phyloP scores from a whole-genome alignment of 2,113 vertebrate genomes.

The Speoplatyrhinus poulsoni region DNA sequence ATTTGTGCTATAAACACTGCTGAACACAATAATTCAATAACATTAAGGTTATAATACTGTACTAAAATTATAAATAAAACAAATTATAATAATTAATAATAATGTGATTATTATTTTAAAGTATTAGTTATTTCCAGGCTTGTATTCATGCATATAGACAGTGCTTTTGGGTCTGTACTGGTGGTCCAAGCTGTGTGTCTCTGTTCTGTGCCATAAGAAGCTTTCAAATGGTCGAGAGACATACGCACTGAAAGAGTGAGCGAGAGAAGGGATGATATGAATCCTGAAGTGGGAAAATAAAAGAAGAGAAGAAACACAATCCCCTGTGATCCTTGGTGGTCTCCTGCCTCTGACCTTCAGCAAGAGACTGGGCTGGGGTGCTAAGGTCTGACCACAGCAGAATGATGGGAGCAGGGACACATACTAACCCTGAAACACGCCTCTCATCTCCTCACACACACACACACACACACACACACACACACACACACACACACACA shows the following conservation, averaged over 20 bases:
- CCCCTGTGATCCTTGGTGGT: slow-evolving; percentile 54
- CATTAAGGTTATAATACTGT: no score
- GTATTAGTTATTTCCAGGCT: no score
- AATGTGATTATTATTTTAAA: no score
- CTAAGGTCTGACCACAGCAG: neutral
- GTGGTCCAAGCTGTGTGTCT: no score
- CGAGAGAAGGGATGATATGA: slow-evolving; percentile 8
- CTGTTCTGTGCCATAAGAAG: slow-evolving; percentile 13
- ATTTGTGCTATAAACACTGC: no score
- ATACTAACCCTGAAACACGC: slow-evolving; percentile 58
- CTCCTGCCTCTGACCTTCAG: slow-evolving; percentile 61
- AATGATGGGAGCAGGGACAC: slow-evolving; percentile 46
- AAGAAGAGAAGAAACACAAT: slow-evolving; percentile 1
- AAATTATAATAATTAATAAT: no score
- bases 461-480: neutral
- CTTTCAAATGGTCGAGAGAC: slow-evolving; percentile 38
- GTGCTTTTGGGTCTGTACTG: no score
- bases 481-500: no score
- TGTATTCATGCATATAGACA: no score
- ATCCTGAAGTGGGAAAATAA: slow-evolving; percentile 10
- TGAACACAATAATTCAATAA: no score
- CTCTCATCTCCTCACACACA: slow-evolving; percentile 37
- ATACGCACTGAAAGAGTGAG: neutral
- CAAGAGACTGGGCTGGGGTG: no score
- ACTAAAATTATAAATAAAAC: no score